A percentile compares a stretch with the other conserved stretches of the same genome.
phyloP scores from a whole-genome alignment of 2,888 invertebrate genomes.

The Zygogramma bicolorata region DNA sequence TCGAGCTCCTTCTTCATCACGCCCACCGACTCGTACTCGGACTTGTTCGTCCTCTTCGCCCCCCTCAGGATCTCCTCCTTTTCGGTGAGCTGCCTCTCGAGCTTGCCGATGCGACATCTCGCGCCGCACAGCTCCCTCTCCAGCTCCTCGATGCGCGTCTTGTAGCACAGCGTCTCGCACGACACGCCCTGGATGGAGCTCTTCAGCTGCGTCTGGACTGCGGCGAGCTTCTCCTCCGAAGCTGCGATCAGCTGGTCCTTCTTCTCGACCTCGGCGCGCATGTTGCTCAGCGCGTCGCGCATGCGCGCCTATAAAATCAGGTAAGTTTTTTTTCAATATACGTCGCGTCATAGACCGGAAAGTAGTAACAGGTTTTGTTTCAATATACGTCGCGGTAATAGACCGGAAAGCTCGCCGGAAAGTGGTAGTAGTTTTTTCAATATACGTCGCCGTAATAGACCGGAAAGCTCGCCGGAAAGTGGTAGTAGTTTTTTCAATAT shows the following conservation, averaged over 20 bases:
- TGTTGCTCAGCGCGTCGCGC: slow-evolving; percentile 40
- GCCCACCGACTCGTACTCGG: slow-evolving; percentile 42
- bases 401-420: no score
- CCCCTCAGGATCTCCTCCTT: slow-evolving; percentile 30
- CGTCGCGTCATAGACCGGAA: no score
- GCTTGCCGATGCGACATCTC: slow-evolving; percentile 41
- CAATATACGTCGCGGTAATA: no score
- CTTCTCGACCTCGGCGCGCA: slow-evolving; percentile 59
- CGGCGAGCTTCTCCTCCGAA: slow-evolving; percentile 59
- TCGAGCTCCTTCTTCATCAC: slow-evolving; percentile 50
- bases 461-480: no score
- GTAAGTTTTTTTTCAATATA: neutral
- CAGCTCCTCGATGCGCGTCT: slow-evolving; percentile 52
- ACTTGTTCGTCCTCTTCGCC: slow-evolving; percentile 35
- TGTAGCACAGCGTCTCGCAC: slow-evolving; percentile 55
- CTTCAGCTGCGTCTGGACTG: slow-evolving; percentile 57
- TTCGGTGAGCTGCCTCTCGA: slow-evolving; percentile 44
- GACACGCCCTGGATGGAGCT: slow-evolving; percentile 57
- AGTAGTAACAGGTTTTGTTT: no score
- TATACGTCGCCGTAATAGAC: no score
- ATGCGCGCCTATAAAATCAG: slow-evolving; percentile 36
- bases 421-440: no score
- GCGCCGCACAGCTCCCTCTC: slow-evolving; percentile 48
- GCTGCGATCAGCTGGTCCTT: slow-evolving; percentile 59
- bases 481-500: no score